These are phyloP conservation scores for Lathronympha strigana DNA, from an alignment of 2,888 invertebrate genomes.

Conservation along the genomic window DNA sequence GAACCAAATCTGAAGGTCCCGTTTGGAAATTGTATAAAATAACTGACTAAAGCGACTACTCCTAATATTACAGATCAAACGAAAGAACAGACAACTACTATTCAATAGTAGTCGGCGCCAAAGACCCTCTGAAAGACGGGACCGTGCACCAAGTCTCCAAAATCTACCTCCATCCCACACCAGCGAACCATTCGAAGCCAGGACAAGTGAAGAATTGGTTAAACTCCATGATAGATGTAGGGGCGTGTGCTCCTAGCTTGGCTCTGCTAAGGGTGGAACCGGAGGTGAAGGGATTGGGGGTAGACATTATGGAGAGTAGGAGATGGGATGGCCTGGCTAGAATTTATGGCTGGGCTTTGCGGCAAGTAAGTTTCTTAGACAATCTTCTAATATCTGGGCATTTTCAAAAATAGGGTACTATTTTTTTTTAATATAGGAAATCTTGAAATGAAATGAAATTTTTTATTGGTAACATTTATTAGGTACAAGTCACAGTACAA, in stretches of 20 bases:
- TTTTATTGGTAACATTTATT: too few relatives aligned
- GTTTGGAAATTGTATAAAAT: too few relatives aligned
- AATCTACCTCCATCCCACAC: conserved; percentile 47
- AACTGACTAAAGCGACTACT: neutral
- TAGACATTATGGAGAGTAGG: conserved; percentile 38
- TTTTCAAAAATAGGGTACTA: too few relatives aligned
- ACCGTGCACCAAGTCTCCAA: conserved; percentile 54
- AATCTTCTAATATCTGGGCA: neutral
- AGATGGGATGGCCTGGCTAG: conserved; percentile 42
- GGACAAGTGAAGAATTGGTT: conserved; percentile 7
- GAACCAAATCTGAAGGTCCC: too few relatives aligned
- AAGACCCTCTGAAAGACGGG: conserved; percentile 57
- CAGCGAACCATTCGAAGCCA: neutral
- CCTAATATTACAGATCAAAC: conserved; percentile 36
- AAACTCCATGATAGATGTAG: neutral
- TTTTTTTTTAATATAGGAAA: too few relatives aligned
- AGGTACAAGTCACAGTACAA: too few relatives aligned
- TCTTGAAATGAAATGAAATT: too few relatives aligned
- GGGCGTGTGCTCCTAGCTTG: conserved; percentile 26
- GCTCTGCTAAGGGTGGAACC: conserved; percentile 52
- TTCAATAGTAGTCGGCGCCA: conserved; percentile 55
- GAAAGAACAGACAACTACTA: conserved; percentile 48
- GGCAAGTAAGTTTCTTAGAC: conserved; percentile 48
- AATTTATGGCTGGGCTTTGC: conserved; percentile 57
- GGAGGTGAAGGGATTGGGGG: conserved; percentile 32